Base-by-base conservation (phyloP, 2,797 vertebrate species). In the Falco cherrug region DNA sequence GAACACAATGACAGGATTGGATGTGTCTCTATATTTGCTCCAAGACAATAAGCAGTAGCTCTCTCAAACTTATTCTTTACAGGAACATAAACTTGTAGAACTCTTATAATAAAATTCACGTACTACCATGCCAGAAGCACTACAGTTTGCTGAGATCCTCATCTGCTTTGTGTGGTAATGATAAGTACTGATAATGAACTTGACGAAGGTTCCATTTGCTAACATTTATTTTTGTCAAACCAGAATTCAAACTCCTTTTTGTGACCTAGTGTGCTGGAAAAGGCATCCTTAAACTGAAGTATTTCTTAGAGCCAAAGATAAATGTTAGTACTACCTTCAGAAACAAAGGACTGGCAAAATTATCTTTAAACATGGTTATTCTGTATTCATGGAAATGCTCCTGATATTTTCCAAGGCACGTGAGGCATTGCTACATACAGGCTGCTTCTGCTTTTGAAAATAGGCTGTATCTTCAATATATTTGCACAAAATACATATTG, bases 121-220 rank as follows among this genome's bases (percentile, higher is more conserved):
- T 90, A 84, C 59, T 76, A 13, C 25, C 29, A 50, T 1, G 2
- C 54, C 53, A 80, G 45, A 86, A 89, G 16, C 10, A 26, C 67
- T 61, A 53, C 41, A 83, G 78, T 53, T 86, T 83, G 67, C 63
- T 39, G 57, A 91, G 57, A 93, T 89, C 48, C 54, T 56, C 68
- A 79, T 93, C 81, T 91, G 57, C 73, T 75, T 86, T 1, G 4
- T 89, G 89, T 89, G 91, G 68, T 91, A 86, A 31, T 71, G 85
- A 91, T 95, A 86, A 91, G 60, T 60, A 69, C 77, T 86, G 91
- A 95, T 95, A 93, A 86, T 79, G 73, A 87, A 79, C 57, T 83
- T 75, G 77, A 77, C 67, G 77, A 76, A 87, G 48, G 57, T 89
- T 92, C 78, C 70, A 68, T 87, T 93, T 90, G 61, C 78, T 90